Base-by-base conservation (phyloP, 2,888 invertebrate genomes). In the Caenorhabditis doughertyi region DNA sequence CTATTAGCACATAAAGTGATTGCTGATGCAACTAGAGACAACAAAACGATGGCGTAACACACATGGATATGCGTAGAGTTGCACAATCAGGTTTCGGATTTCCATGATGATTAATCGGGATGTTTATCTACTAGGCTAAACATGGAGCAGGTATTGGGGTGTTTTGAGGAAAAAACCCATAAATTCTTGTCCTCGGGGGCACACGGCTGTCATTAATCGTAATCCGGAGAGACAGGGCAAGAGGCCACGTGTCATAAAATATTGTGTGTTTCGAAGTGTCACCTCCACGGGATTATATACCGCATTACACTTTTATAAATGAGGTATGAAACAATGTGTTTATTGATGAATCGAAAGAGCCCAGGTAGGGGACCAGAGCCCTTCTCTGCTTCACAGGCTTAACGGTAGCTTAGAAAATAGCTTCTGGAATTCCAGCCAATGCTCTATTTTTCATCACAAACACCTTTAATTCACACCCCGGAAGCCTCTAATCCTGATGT, bases 231-330 rank as follows among this genome's bases (percentile, higher is more conserved):
- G 39, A 53, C 23, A 4, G 9, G 11, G n/a, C n/a, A n/a, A n/a
- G n/a, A n/a, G n/a, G n/a, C n/a, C 25, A 32, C 55, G 42, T 55
- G 70, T 51, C 72, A 72, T 72, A 72, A 72, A 72, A 72, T 72
- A 72, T 18, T 47, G 18, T 39, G 5, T 9, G 39, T 39, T 39
- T 32, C 9, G 32, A 32, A 32, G 42, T 42, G 18, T n/a, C 44
- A 35, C 35, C 35, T 35, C 35, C 51, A 13, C 39, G 55, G 16
- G 39, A 27, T 44, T 56, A 53, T 62, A 35, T 71, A 51, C 72
- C 72, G 72, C 72, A 62, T 72, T 62, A 72, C 72, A 72, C 60
- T 13, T 5, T 32, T 58, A 62, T 39, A 55, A 70, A 44, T 29
- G 68, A 44, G 56, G 56, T 47, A 70, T 13, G 35, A 27, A 8